Evolutionary conservation across 1,140 invertebrate genomes (phyloP), one percentile per base, ranked within the genome.

Genomic region (Paramacrobiotus metropolitanus): DNA sequence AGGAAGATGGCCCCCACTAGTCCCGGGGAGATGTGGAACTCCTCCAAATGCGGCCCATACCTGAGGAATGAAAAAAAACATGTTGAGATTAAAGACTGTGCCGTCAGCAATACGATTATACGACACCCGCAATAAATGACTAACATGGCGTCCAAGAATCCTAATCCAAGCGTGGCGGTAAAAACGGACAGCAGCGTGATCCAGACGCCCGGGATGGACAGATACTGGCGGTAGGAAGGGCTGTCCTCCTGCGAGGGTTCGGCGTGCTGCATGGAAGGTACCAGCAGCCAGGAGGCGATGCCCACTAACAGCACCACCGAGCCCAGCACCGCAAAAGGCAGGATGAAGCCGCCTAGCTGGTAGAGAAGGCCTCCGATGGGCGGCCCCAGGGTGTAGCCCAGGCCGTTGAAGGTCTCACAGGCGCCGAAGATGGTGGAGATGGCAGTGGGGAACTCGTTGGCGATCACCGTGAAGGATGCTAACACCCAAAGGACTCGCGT

Each of bases 371-470:
- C 70, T 2, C 71, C 71, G 20, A 72, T 63, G 20, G 71, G 66
- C 2, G 71, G 71, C 30, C 71, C 71, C 2, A 67, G 62, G 66
- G 71, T 71, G 60, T 70, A 65, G 1, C 71, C 71, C 4, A 72
- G 59, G 1, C 71, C 71, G 64, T 65, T 67, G 31, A 70, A 72
- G 4, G 48, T 55, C 48, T 55, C 48, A 28, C 48, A 55, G 15
- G 48, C 48, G 9, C 48, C 87, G 76, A 94, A 89, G 65, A 87
- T 86, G 1, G 85, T 86, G 0, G 86, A 85, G 0, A 94, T 83
- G 67, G 86, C 83, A 61, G 86, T 77, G 0, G 88, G 87, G 76
- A 94, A 94, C 73, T 90, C 85, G 70, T 84, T 84, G n/a, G 89
- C 87, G 55, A 91, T 86, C 60, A 93, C 88, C 1, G 88, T 86